A percentile compares a stretch with the other conserved stretches of the same genome.
Conservation (phyloP, 2,888 invertebrate genomes). For the Uloborus plumipes region DNA sequence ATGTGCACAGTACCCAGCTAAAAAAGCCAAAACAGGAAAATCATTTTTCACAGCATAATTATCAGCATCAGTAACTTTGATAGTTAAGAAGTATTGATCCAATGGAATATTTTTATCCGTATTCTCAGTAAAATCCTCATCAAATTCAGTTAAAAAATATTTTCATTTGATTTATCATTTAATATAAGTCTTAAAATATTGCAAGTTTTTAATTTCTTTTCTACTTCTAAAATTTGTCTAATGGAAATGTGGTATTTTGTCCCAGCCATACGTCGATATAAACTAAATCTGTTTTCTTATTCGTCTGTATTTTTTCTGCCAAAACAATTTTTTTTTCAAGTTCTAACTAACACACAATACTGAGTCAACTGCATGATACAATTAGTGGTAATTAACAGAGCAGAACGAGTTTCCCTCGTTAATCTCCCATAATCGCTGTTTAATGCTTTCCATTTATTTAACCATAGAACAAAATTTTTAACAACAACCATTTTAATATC, state of each 20-base stretch:
- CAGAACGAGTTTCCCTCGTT: neutral
- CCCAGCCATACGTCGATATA: constrained; percentile 9
- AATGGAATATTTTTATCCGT: neutral
- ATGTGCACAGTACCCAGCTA: neutral
- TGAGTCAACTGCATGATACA: neutral
- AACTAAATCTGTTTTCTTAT: neutral
- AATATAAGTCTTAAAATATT: neutral
- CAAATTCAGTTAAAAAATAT: neutral
- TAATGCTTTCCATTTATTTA: neutral
- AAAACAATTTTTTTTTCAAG: neutral
- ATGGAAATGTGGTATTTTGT: constrained; percentile 17
- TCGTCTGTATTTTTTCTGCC: neutral
- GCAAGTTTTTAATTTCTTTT: constrained; percentile 13
- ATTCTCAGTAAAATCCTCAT: neutral
- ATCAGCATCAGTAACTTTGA: neutral
- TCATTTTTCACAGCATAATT: neutral
- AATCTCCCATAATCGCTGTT: neutral
- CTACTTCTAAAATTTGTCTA: constrained; percentile 17
- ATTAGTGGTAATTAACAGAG: neutral
- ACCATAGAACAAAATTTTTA: neutral
- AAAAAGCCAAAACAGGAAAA: neutral
- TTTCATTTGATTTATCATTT: neutral
- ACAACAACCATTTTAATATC: constrained; percentile 6
- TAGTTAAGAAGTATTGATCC: neutral
- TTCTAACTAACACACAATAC: neutral